phyloP scores from a whole-genome alignment of 2,113 vertebrate genomes.

The Xiphorhynchus elegans region DNA sequence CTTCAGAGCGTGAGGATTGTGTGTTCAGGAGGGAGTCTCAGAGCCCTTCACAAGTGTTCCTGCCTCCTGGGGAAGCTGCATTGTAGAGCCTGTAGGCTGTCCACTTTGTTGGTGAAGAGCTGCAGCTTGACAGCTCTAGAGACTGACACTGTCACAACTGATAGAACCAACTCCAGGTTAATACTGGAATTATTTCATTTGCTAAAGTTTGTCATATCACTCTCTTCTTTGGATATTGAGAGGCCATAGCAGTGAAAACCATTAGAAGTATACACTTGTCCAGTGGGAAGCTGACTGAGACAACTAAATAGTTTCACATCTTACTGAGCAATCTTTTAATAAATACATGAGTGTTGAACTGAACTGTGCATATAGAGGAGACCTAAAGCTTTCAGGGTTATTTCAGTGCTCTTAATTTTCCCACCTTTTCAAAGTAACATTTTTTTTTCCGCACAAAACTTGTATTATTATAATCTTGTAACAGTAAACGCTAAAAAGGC shows the following conservation, averaged over 20 bases:
- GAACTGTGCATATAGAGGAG: background rate
- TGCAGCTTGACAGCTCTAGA: background rate
- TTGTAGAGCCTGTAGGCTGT: background rate
- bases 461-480: background rate
- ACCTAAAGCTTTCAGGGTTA: background rate
- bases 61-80: background rate
- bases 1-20: fast-evolving
- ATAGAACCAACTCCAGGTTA: background rate
- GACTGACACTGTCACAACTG: background rate
- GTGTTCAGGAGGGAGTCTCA: background rate
- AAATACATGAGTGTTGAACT: background rate
- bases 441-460: background rate
- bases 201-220: background rate
- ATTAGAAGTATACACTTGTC: background rate
- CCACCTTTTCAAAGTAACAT: background rate
- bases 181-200: background rate
- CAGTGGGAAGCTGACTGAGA: background rate
- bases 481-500: background rate
- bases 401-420: background rate
- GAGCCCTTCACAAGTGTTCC: background rate
- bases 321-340: background rate
- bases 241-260: background rate
- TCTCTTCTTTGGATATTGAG: background rate
- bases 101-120: background rate
- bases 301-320: background rate